Conservation (phyloP, 1,140 invertebrate genomes). For the Drosophila persimilis region DNA sequence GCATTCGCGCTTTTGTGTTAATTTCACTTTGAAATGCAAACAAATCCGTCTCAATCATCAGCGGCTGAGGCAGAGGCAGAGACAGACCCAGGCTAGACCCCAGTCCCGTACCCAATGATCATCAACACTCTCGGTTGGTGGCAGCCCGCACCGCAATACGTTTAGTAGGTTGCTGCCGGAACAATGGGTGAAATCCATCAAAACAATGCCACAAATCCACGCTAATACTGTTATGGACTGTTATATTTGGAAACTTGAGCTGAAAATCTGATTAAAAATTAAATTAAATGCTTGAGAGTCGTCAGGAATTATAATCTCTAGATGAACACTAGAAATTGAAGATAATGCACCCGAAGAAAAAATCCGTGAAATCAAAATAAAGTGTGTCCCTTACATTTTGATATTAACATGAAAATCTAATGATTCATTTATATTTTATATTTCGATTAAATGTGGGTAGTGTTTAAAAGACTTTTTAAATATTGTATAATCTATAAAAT, state of each 20-base stretch:
- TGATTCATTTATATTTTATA: no score
- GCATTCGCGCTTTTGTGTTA: conserved; percentile 45
- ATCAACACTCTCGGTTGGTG: conserved; percentile 39
- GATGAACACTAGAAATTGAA: no score
- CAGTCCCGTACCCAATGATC: conserved; percentile 3
- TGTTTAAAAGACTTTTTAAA: no score
- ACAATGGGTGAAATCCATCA: conserved; percentile 46
- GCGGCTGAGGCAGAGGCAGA: conserved; percentile 8
- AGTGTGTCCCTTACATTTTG: no score
- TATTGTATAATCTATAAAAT: no score
- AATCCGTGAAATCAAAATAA: no score
- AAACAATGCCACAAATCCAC: conserved; percentile 22
- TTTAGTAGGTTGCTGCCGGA: conserved; percentile 14
- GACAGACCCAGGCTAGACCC: not conserved
- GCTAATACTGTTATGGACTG: conserved; percentile 18
- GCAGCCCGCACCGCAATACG: conserved; percentile 17
- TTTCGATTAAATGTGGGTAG: no score
- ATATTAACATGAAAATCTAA: no score
- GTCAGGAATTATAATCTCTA: no score
- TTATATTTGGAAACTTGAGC: conserved; percentile 16
- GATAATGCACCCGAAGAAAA: no score
- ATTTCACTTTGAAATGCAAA: conserved; percentile 69
- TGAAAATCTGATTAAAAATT: conserved; percentile 17
- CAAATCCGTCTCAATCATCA: conserved; percentile 63
- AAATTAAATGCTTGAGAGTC: not conserved